Conservation (phyloP, 2,113 vertebrate species). For the Alouatta palliata region DNA sequence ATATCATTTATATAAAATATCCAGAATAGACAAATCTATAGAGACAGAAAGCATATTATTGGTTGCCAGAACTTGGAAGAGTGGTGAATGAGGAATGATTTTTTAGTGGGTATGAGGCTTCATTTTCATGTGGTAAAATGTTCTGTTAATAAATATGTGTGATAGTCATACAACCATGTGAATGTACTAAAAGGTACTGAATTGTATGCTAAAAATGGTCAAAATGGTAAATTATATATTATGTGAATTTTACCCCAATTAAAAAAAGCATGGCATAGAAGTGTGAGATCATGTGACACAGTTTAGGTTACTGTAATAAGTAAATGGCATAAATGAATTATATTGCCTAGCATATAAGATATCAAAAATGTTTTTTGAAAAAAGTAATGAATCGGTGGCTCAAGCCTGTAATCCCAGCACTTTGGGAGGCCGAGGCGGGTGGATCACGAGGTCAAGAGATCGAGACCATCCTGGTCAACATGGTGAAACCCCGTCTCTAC, state of each 20-base stretch:
- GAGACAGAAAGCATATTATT: neutral
- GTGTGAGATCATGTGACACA: neutral
- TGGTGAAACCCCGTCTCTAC: no score
- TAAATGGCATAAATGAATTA: neutral
- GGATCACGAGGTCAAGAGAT: no score
- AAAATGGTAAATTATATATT: neutral
- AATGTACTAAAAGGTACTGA: neutral
- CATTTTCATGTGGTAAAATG: neutral
- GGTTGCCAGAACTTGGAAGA: fast-evolving
- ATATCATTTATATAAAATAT: neutral
- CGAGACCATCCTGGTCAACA: no score
- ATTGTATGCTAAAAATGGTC: neutral
- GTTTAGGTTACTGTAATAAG: neutral
- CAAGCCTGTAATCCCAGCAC: no score
- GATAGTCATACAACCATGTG: neutral
- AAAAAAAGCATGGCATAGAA: neutral
- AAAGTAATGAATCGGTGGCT: neutral
- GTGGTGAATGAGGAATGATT: fast-evolving
- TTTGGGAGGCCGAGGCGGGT: no score
- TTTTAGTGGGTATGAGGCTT: neutral
- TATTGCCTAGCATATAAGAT: neutral
- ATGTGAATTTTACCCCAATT: neutral
- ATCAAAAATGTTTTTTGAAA: neutral
- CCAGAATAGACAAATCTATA: neutral
- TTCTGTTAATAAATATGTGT: neutral